A percentile compares a stretch with the other conserved stretches of the same genome.
phyloP scores from a whole-genome alignment of 1,140 invertebrate species.

The Bactericera cockerelli region DNA sequence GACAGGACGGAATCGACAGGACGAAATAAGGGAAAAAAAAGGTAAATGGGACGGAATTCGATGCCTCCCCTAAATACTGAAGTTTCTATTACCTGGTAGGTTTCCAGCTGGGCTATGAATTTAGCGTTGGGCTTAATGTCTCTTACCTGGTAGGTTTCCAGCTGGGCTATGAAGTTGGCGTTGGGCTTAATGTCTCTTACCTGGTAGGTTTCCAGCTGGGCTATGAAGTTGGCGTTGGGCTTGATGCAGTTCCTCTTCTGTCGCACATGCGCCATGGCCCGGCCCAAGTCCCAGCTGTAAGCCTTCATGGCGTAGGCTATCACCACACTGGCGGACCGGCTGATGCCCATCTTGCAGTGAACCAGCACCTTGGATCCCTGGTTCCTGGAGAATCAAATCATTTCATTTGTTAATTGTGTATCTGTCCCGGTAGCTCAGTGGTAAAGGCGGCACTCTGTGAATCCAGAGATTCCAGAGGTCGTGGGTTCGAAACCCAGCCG shows the following conservation, averaged over 20 bases:
- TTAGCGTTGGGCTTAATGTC: conserved; percentile 89
- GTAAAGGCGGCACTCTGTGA: too few relatives aligned
- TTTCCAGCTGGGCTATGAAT: conserved; percentile 86
- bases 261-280: conserved; percentile 80
- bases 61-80: too few relatives aligned
- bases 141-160: conserved; percentile 79
- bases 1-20: too few relatives aligned
- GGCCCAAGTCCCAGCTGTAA: conserved; percentile 79
- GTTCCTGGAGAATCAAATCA: conserved; percentile 43
- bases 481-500: too few relatives aligned
- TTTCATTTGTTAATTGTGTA: too few relatives aligned
- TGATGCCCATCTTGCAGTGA: conserved; percentile 99
- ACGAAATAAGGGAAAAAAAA: too few relatives aligned
- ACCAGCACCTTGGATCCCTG: conserved; percentile 84
- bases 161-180: conserved; percentile 78
- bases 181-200: conserved; percentile 41
- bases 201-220: conserved; percentile 89
- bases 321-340: conserved; percentile 90
- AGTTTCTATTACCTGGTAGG: conserved; percentile 65
- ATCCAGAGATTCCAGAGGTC: too few relatives aligned
- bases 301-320: conserved; percentile 98
- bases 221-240: conserved; percentile 86
- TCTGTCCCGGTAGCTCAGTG: too few relatives aligned
- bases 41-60: too few relatives aligned
- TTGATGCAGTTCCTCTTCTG: conserved; percentile 82